Conservation (phyloP, 2,797 vertebrate species). For the Brachyrhaphis roseni region DNA sequence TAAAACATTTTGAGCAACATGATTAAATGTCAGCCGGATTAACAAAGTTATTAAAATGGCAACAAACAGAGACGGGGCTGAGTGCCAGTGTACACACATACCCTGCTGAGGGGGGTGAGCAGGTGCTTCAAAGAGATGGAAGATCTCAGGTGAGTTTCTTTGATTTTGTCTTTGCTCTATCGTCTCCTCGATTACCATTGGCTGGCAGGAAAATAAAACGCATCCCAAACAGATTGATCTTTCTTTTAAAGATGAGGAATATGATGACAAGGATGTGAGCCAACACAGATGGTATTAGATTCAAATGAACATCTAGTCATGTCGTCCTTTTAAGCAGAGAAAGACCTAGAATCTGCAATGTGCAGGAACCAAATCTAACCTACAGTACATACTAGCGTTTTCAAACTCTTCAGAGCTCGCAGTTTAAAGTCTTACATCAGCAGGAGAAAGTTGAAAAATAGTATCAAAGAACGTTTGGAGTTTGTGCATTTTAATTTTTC, state of each 20-base stretch:
- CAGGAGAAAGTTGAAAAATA: constrained; percentile 2
- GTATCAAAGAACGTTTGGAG: background rate
- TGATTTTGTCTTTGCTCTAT: constrained; percentile 50
- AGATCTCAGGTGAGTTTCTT: constrained; percentile 56
- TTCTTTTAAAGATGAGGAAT: constrained; percentile 25
- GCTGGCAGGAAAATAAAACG: constrained; percentile 35
- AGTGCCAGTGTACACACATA: constrained; percentile 15
- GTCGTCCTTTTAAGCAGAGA: background rate
- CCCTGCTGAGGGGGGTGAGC: constrained; percentile 30
- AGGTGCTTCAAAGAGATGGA: constrained; percentile 50
- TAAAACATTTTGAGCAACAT: constrained; percentile 5
- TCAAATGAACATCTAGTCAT: background rate
- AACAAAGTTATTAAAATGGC: constrained; percentile 18
- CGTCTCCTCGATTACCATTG: constrained; percentile 39
- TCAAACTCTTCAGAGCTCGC: background rate
- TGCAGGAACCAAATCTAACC: background rate
- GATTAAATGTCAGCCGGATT: constrained; percentile 13
- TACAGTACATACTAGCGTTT: background rate
- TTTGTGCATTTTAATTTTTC: background rate
- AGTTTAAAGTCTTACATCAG: background rate
- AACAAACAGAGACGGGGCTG: constrained; percentile 32
- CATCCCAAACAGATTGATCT: constrained; percentile 28
- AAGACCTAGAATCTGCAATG: background rate
- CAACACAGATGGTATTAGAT: constrained; percentile 5
- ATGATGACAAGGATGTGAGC: constrained; percentile 19